Base-by-base conservation (phyloP, 2,888 invertebrate genomes). In the Crocallis elinguaria region DNA sequence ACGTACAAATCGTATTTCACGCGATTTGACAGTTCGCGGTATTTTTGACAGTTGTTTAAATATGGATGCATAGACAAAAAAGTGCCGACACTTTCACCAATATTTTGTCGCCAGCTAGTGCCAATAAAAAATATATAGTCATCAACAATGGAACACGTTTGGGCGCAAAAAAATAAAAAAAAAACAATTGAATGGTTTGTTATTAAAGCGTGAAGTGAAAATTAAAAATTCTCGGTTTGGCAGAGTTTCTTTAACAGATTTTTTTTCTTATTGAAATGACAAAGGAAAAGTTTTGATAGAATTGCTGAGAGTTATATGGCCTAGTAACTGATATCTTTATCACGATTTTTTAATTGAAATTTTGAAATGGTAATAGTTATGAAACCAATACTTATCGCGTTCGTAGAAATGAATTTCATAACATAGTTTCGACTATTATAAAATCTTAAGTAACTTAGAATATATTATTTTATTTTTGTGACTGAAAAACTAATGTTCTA, bases 61-160 rank as follows among this genome's bases (percentile, higher is more conserved):
- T 67, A 75, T 72, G 66, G 66, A 61, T 27, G 32, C 44, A 44
- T 44, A 49, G 27, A 62, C 62, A 77, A 75, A 73, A 77, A 72
- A 69, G 69, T 62, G 63, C 65, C 66, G 66, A 66, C 67, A 82
- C 87, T 88, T 88, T 86, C 87, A 79, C 88, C 73, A 57, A 56
- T 64, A 74, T 73, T 72, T 70, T 73, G 75, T 79, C 71, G 69
- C 60, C 66, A 66, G 73, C 64, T 64, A 63, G 72, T 74, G 68
- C 68, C 62, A 61, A 69, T 58, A 68, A 65, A 74, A 74, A 77
- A 69, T 61, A 62, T 39, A 58, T 46, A 45, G 63, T 63, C 57
- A 43, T 55, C 57, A 62, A 81, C 77, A 82, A 81, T 78, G 56
- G 66, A 72, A 72, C 76, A 76, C 76, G 77, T 79, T 81, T 81